phyloP scores from a whole-genome alignment of 1,140 invertebrate species.

The Choristoneura fumiferana region DNA sequence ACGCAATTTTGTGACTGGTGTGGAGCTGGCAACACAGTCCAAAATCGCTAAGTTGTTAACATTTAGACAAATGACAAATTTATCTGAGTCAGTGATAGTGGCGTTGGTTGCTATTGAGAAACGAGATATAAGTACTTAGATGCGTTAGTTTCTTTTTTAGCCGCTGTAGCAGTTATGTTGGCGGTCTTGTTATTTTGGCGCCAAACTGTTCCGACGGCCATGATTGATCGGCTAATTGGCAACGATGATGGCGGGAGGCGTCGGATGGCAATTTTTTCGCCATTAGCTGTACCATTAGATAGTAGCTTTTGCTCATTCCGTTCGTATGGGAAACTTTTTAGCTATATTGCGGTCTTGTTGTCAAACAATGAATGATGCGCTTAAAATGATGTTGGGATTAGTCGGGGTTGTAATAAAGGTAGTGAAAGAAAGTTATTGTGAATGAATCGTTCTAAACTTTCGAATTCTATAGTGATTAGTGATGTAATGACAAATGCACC shows the following conservation, averaged over 20 bases:
- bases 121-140: neutral
- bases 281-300: slow-evolving; percentile 27
- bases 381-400: neutral
- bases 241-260: slow-evolving; percentile 25
- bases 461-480: too few relatives aligned
- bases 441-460: too few relatives aligned
- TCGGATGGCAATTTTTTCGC: slow-evolving; percentile 22
- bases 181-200: slow-evolving; percentile 22
- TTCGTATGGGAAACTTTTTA: slow-evolving; percentile 18
- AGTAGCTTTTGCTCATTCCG: slow-evolving; percentile 6
- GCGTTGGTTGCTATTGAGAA: neutral
- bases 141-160: neutral
- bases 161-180: neutral
- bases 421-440: too few relatives aligned
- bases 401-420: too few relatives aligned
- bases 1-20: slow-evolving; percentile 26
- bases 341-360: slow-evolving; percentile 10
- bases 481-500: too few relatives aligned
- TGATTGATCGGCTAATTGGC: slow-evolving; percentile 53
- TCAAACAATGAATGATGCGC: slow-evolving; percentile 6
- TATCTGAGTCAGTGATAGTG: neutral
- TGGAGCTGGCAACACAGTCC: slow-evolving; percentile 6
- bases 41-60: slow-evolving; percentile 16
- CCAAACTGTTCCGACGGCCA: slow-evolving; percentile 24
- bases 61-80: neutral